Conservation (phyloP, 2,888 invertebrate species). For the Amiota mariae region DNA sequence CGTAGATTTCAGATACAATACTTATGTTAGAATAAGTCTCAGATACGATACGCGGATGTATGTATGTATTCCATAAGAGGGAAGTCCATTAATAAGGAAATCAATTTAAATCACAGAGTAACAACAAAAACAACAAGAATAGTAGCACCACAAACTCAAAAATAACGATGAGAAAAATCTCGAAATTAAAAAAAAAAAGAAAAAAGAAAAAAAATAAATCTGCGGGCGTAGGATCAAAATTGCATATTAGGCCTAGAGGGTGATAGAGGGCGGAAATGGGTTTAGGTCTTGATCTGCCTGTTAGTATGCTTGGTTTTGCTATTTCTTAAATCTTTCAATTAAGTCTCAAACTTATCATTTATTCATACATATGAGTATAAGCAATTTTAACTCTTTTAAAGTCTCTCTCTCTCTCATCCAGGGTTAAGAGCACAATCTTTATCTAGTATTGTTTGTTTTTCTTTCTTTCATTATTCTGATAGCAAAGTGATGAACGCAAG, state of each 20-base stretch:
- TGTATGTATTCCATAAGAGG: constrained; percentile 63
- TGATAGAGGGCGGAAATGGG: constrained; percentile 12
- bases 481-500: background rate
- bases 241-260: background rate
- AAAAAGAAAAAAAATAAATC: constrained; percentile 39
- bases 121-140: constrained; percentile 72
- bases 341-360: no score
- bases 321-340: background rate
- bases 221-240: constrained; percentile 32
- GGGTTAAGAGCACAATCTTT: background rate
- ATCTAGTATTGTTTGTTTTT: background rate
- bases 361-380: background rate
- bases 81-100: constrained; percentile 71
- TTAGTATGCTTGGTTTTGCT: background rate
- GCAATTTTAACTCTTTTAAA: constrained; percentile 9
- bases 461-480: background rate
- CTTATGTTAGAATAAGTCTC: background rate
- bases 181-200: constrained; percentile 52
- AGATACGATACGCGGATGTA: constrained; percentile 31
- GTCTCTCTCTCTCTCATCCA: background rate
- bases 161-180: constrained; percentile 62
- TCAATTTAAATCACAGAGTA: constrained; percentile 70
- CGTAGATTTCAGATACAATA: constrained; percentile 27
- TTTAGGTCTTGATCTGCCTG: background rate
- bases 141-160: constrained; percentile 48